Conservation (phyloP, 2,888 invertebrate genomes). For the Lagria hirta region DNA sequence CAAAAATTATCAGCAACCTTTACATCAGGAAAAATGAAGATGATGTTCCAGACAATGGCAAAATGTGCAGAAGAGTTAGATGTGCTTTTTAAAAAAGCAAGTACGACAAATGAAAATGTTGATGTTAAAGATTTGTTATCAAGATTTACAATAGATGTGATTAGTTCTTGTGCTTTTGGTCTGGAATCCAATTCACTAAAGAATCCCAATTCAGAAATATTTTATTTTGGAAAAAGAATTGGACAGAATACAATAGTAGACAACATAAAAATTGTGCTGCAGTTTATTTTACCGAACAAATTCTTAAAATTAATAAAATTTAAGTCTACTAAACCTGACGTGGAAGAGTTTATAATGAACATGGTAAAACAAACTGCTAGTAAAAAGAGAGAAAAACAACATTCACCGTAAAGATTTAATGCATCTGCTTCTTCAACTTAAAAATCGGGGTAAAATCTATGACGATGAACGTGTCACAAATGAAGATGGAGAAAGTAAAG, state of each 20-base stretch:
- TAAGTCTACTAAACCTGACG: slow-evolving; percentile 29
- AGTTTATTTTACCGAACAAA: slow-evolving; percentile 23
- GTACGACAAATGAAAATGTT: slow-evolving; percentile 35
- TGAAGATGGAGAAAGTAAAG: slow-evolving; percentile 12
- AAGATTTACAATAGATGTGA: slow-evolving; percentile 57
- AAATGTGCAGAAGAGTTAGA: slow-evolving; percentile 41
- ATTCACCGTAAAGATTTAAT: slow-evolving; percentile 58
- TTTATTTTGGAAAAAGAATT: slow-evolving; percentile 23
- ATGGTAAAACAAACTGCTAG: slow-evolving; percentile 53
- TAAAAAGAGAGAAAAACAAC: slow-evolving; percentile 53
- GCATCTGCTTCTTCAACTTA: slow-evolving; percentile 57
- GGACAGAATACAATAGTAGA: slow-evolving; percentile 28
- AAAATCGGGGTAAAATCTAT: slow-evolving; percentile 44
- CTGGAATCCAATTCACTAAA: slow-evolving; percentile 60
- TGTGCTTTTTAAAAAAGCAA: slow-evolving; percentile 32
- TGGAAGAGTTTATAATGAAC: slow-evolving; percentile 53
- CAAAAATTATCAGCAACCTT: slow-evolving; percentile 52
- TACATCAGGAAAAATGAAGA: slow-evolving; percentile 54
- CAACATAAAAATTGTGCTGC: slow-evolving; percentile 14
- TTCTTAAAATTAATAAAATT: slow-evolving; percentile 15
- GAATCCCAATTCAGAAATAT: slow-evolving; percentile 57
- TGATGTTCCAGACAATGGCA: slow-evolving; percentile 48
- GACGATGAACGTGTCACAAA: slow-evolving; percentile 27
- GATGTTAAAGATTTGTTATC: slow-evolving; percentile 54
- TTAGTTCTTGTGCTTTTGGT: slow-evolving; percentile 60